Base-by-base conservation (phyloP, 2,888 invertebrate species). In the Macrophya annulata region DNA sequence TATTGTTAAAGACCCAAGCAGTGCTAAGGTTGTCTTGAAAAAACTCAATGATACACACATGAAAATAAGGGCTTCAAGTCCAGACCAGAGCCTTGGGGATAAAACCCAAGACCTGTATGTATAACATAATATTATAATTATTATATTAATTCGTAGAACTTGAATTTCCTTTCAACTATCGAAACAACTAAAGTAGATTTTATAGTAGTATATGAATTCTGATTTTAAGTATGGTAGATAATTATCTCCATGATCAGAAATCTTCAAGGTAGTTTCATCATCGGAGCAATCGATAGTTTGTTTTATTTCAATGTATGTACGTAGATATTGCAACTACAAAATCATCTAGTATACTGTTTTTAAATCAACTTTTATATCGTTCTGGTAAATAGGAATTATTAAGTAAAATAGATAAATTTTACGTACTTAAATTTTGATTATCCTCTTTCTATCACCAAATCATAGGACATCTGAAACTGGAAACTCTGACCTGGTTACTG, bases 11-110 rank as follows among this genome's bases (percentile, higher is more conserved):
- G 92, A 92, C 87, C 93, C 92, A 4, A 92, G 91, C 62, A 31
- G 89, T 2, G 93, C 89, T 0, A 92, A 92, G 86, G 93, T 93
- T 17, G 92, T 93, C 3, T 86, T 93, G 25, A 87, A 90, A 48
- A 93, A 93, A 85, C 88, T 93, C 0, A 88, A 90, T 9, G 89
- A 91, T 8, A 86, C 86, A 0, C 83, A 86, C 6, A 86, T 89
- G 51, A 89, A 85, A 45, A 62, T 21, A 55, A 31, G n/a, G 25
- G 31, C 77, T n/a, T n/a, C 17, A 12, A 81, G 62, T 59, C 81
- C 81, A 12, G 62, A 81, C 4, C 31, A 37, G 9, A 51, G 37
- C 51, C 5, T 43, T 12, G 8, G 10, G n/a, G 62, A 81, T 21
- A 81, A 81, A 21, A 25, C 43, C n/a, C 59, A 40, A 4, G 81